Evolutionary conservation across 2,888 invertebrate species (phyloP).

Genomic region (Xylota sylvarum): DNA sequence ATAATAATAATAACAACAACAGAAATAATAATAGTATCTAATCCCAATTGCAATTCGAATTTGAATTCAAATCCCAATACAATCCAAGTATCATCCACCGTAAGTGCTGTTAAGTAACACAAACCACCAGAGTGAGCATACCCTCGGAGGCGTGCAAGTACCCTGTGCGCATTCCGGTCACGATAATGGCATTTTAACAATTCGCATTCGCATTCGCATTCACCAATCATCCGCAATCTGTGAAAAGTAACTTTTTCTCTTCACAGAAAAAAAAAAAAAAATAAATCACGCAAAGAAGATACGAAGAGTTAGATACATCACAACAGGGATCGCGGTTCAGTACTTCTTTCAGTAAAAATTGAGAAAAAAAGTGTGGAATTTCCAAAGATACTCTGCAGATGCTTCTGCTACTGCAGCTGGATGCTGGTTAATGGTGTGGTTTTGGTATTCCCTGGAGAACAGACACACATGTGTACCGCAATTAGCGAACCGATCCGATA

Average conservation of each 20-base stretch:
- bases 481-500: slow-evolving; percentile 68
- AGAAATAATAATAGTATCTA: slow-evolving; percentile 37
- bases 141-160: slow-evolving; percentile 16
- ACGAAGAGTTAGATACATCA: slow-evolving; percentile 19
- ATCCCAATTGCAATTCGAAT: slow-evolving; percentile 50
- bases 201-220: slow-evolving; percentile 64
- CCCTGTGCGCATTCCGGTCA: slow-evolving; percentile 67
- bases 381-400: slow-evolving; percentile 44
- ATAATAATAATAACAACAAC: slow-evolving; percentile 35
- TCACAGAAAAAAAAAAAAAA: not conserved
- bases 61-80: slow-evolving; percentile 50
- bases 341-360: slow-evolving; percentile 1
- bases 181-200: slow-evolving; percentile 77
- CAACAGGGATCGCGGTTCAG: slow-evolving; percentile 22
- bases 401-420: slow-evolving; percentile 27
- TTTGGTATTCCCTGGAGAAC: slow-evolving; percentile 43
- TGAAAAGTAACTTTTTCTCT: slow-evolving; percentile 44
- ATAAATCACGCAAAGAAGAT: not conserved
- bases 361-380: slow-evolving; percentile 51
- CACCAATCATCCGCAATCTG: slow-evolving; percentile 71
- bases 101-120: slow-evolving; percentile 73
- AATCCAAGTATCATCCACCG: slow-evolving; percentile 36
- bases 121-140: slow-evolving; percentile 49
- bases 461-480: slow-evolving; percentile 61
- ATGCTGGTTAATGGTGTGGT: slow-evolving; percentile 14